phyloP scores from a whole-genome alignment of 2,113 vertebrate genomes.

The Pteruthius melanotis region DNA sequence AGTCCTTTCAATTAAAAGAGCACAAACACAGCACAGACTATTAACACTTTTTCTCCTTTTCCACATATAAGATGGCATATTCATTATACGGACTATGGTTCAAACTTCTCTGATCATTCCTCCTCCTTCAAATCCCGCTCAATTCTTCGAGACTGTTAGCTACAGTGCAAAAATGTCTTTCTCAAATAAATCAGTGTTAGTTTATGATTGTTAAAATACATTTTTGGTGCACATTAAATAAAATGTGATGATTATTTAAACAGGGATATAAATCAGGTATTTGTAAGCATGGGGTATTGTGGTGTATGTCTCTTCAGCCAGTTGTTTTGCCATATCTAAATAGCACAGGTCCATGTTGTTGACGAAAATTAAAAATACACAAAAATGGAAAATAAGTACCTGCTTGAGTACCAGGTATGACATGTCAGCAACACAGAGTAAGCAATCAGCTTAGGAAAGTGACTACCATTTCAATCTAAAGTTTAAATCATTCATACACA shows the following conservation, averaged over 20 bases:
- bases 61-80: neutral
- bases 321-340: neutral
- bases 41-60: neutral
- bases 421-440: neutral
- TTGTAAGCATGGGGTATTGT: neutral
- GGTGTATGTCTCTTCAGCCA: neutral
- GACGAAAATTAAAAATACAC: neutral
- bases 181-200: neutral
- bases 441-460: neutral
- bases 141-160: neutral
- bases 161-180: neutral
- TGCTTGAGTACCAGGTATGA: neutral
- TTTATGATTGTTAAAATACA: neutral
- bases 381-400: neutral
- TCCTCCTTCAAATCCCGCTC: neutral
- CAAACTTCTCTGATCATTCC: neutral
- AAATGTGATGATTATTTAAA: constrained; percentile 14
- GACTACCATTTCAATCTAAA: neutral
- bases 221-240: neutral
- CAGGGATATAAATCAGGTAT: neutral
- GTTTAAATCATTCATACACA: neutral
- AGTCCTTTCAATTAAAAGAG: constrained; percentile 29
- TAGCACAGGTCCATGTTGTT: neutral
- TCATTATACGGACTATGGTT: constrained; percentile 1
- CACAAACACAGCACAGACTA: neutral